These are phyloP conservation scores for Dermochelys coriacea DNA, from an alignment of 2,797 vertebrate species.

Conservation along the genomic window DNA sequence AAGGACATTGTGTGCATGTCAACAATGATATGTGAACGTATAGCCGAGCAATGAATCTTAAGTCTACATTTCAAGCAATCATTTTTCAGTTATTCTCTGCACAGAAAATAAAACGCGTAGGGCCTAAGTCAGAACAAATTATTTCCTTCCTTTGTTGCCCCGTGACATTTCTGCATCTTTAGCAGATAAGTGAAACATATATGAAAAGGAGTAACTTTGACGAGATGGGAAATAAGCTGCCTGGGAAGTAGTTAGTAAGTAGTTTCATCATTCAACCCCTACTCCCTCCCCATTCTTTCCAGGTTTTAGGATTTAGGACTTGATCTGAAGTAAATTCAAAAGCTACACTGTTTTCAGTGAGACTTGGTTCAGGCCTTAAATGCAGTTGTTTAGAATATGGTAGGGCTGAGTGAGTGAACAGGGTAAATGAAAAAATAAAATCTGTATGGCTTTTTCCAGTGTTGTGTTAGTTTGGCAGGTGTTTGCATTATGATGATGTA, in stretches of 20 bases:
- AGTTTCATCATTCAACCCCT: background rate
- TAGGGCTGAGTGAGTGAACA: background rate
- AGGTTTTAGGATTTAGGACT: background rate
- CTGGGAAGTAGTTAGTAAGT: slow-evolving; percentile 2
- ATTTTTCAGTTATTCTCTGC: background rate
- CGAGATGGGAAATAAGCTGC: slow-evolving; percentile 20
- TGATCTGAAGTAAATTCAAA: background rate
- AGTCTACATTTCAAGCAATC: background rate
- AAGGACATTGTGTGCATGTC: background rate
- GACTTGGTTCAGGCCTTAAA: background rate
- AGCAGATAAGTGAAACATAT: background rate
- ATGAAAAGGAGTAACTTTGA: background rate
- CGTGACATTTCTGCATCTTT: slow-evolving; percentile 13
- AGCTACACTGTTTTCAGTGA: rapidly evolving
- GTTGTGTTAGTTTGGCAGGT: background rate
- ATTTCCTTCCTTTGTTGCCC: background rate
- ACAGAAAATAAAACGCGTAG: background rate
- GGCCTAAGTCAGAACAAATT: background rate
- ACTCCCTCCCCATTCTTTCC: rapidly evolving
- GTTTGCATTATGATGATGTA: background rate
- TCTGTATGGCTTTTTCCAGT: background rate
- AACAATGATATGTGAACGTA: background rate
- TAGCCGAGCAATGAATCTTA: background rate
- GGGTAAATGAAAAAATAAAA: background rate
- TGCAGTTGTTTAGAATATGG: rapidly evolving